Evolutionary conservation across 1,140 invertebrate species (phyloP).

Genomic region (Spodoptera litura): DNA sequence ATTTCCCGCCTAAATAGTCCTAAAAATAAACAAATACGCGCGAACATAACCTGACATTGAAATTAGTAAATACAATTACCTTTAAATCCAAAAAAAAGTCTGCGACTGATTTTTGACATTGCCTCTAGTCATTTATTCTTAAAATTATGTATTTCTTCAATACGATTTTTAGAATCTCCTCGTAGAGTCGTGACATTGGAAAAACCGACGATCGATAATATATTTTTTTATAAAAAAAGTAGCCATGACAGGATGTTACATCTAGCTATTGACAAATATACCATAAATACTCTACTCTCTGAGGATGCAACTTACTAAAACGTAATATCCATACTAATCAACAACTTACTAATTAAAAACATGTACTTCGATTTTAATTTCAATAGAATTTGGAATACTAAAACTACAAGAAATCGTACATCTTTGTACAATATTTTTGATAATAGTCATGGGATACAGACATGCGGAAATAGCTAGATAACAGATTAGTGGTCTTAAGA

Average conservation of each 20-base stretch:
- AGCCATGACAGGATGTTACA: not conserved
- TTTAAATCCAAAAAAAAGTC: conserved; percentile 51
- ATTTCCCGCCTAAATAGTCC: conserved; percentile 77
- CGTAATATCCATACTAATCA: too few species aligned
- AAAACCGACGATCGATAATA: not conserved
- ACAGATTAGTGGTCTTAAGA: too few species aligned
- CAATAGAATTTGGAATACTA: too few species aligned
- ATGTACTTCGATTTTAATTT: too few species aligned
- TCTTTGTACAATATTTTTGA: too few species aligned
- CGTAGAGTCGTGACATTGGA: not conserved
- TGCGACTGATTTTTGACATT: conserved; percentile 39
- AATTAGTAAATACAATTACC: conserved; percentile 64
- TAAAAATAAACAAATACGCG: conserved; percentile 63
- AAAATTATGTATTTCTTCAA: conserved; percentile 23
- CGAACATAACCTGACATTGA: conserved; percentile 67
- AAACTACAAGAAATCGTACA: too few species aligned
- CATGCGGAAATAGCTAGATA: too few species aligned
- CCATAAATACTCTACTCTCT: not conserved
- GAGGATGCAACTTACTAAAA: too few species aligned
- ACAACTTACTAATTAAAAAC: too few species aligned
- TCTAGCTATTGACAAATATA: not conserved
- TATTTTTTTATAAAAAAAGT: not conserved
- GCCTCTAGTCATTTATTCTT: conserved; percentile 19
- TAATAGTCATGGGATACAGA: too few species aligned
- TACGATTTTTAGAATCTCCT: not conserved